Conservation (phyloP, 1,140 invertebrate genomes). For the Drosophila varians region DNA sequence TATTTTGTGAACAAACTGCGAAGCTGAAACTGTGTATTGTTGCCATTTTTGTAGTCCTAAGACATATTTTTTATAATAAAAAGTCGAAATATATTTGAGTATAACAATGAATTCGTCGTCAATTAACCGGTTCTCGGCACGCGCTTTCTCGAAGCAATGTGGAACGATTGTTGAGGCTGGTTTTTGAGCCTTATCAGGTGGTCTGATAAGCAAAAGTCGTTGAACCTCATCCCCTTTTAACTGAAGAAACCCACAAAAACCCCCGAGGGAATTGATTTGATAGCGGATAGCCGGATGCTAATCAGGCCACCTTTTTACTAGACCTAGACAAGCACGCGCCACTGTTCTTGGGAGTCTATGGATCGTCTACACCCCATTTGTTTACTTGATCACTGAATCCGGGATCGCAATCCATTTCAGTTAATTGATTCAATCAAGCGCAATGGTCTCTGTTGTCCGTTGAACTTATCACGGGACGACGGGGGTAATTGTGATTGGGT, state of each 20-base stretch:
- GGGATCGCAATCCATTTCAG: slow-evolving; percentile 65
- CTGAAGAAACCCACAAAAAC: slow-evolving; percentile 6
- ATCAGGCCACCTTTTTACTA: slow-evolving; percentile 9
- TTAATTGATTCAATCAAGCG: slow-evolving; percentile 73
- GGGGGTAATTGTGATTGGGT: slow-evolving; percentile 47
- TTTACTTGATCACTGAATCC: slow-evolving; percentile 48
- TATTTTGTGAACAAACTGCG: slow-evolving; percentile 48
- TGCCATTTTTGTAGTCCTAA: slow-evolving; percentile 51
- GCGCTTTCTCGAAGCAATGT: slow-evolving; percentile 17
- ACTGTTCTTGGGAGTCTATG: background rate
- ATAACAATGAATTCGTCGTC: slow-evolving; percentile 8
- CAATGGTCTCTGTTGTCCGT: slow-evolving; percentile 24
- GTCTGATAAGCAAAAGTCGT: slow-evolving; percentile 25
- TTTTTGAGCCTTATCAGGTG: slow-evolving; percentile 21
- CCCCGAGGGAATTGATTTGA: slow-evolving; percentile 8
- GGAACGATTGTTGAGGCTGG: slow-evolving; percentile 40
- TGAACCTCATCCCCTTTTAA: slow-evolving; percentile 9
- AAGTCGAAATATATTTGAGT: slow-evolving; percentile 47
- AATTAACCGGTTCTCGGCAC: slow-evolving; percentile 29
- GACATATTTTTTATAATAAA: slow-evolving; percentile 44
- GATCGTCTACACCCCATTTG: slow-evolving; percentile 9
- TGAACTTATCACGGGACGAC: slow-evolving; percentile 62
- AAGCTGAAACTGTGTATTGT: slow-evolving; percentile 43
- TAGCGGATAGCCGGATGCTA: slow-evolving; percentile 7
- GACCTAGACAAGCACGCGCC: slow-evolving; percentile 30